Evolutionary conservation across 37 sponge, comb jelly and placozoan genomes (phyloP), one percentile per base, ranked within the genome.

Genomic region (Eunapius fragilis): DNA sequence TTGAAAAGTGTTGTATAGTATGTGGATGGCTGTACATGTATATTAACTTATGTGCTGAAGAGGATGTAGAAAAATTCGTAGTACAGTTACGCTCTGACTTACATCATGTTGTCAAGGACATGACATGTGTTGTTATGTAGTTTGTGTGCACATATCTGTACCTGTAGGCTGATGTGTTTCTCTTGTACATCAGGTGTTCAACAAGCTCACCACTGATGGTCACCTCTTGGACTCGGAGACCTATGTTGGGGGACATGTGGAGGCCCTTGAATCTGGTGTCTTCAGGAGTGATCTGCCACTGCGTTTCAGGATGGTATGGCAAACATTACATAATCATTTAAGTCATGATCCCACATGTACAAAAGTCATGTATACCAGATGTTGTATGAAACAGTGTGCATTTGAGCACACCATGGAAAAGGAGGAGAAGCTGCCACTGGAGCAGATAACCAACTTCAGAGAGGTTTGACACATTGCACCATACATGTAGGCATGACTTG

Each of bases 201-300:
- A 78, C 90, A 98, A 98, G 82, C 88, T 98, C 45, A 98, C 99
- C 12, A 70, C 72, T 67, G 99, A 98, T 84, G 99, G 99, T 22
- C 99, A 98, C 82, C 79, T 98, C 31, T 68, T 98, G 80, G 99
- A 98, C 69, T 74, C 86, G 3, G 99, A 98, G 87, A 98, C 99
- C 0, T 98, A 98, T 80, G 99, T 98, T 7, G 99, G 99, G 2
- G 99, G 99, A n/a, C 99, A 98, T 71, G 99, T 98, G 33, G 99
- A 98, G 76, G 99, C 99, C 7, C 74, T 98, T 48, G 99, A 98
- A 82, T 90, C 97, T 23, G 99, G 99, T 0, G 99, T 98, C 47
- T 98, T 98, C 89, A 84, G 99, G 13, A 91, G 88, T 72, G 97
- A 98, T 83, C 91, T 98, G 17, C 94, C 97, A 10, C 92, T 86